Evolutionary conservation across 1,140 invertebrate species (phyloP).

Genomic region (Lepidurus couesii): DNA sequence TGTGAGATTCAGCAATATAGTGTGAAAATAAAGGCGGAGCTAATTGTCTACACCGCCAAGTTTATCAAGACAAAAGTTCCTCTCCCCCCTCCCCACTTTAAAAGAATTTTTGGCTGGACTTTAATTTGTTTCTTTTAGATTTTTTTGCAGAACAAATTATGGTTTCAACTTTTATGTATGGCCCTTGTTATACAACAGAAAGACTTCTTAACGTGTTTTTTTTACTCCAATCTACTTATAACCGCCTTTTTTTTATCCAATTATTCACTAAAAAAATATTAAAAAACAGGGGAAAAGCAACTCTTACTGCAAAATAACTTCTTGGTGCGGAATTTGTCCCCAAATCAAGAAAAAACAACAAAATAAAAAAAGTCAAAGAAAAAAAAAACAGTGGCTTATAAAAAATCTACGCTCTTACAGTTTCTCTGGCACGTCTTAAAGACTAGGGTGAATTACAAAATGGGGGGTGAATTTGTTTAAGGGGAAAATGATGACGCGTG

Average conservation of each 20-base stretch:
- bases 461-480: background rate
- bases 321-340: constrained; percentile 12
- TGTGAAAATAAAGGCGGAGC: background rate
- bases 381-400: constrained; percentile 8
- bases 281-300: too few relatives aligned
- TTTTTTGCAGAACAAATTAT: background rate
- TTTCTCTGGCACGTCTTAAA: constrained; percentile 19
- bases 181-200: constrained; percentile 15
- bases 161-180: background rate
- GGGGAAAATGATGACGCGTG: background rate
- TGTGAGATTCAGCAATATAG: constrained; percentile 18
- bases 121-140: background rate
- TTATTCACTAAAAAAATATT: background rate
- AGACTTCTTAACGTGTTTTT: background rate
- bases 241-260: background rate
- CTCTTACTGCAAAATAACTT: background rate
- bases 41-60: background rate
- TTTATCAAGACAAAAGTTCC: background rate
- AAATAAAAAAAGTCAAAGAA: background rate
- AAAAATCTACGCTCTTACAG: constrained; percentile 19
- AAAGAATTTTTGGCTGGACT: constrained; percentile 3
- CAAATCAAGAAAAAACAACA: background rate
- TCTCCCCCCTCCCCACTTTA: background rate
- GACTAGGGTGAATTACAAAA: constrained; percentile 19
- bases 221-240: background rate